Percentiles rank a stretch among this genome's conserved stretches.
Evolutionary conservation across 2,797 vertebrate genomes (phyloP).

Genomic region (Tokudaia muenninki): DNA sequence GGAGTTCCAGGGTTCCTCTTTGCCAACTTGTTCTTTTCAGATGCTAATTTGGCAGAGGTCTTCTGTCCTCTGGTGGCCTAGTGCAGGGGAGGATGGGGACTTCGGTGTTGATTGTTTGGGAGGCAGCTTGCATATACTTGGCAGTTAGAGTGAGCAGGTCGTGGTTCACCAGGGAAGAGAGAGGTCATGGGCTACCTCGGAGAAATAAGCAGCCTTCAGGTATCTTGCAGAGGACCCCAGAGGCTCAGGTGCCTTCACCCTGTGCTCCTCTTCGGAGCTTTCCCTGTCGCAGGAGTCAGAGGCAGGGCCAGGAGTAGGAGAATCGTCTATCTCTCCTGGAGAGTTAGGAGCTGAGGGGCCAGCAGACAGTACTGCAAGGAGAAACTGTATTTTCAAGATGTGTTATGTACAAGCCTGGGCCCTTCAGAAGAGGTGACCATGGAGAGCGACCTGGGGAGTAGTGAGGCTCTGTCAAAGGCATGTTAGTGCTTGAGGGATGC

Average conservation of each 20-base stretch:
- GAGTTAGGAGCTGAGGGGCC: background rate
- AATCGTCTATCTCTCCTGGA: background rate
- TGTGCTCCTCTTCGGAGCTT: background rate
- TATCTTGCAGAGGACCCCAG: background rate
- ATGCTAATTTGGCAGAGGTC: background rate
- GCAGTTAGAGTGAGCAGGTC: background rate
- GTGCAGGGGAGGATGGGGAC: background rate
- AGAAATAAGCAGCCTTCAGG: background rate
- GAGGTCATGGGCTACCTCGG: fast-evolving
- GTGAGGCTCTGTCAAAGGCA: background rate
- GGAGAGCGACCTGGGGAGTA: background rate
- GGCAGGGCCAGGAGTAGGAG: background rate
- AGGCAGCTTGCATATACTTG: background rate
- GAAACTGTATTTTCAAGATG: background rate
- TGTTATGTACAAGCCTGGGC: too few relatives aligned
- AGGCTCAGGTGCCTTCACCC: background rate
- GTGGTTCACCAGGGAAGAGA: background rate
- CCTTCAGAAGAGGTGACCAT: background rate
- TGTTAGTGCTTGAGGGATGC: background rate
- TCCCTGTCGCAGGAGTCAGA: background rate
- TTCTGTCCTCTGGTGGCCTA: background rate
- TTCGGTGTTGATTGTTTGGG: background rate
- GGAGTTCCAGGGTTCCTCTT: background rate
- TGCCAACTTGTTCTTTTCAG: background rate
- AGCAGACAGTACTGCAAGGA: too few relatives aligned